Conservation (phyloP, 2,888 invertebrate species). For the Drosophila suboccidentalis region DNA sequence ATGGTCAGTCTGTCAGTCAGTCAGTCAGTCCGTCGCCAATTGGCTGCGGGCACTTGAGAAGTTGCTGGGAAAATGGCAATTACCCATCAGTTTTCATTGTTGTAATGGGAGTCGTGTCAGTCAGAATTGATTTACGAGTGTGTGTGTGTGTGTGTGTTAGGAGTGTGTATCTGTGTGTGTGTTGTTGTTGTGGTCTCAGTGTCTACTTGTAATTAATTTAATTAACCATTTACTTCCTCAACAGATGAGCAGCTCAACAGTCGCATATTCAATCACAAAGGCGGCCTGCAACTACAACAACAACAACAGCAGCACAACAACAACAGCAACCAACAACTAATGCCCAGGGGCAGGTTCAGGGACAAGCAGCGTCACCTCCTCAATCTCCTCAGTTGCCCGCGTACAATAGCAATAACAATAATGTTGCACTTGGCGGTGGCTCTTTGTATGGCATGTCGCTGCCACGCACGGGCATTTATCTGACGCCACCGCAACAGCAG, state of each 20-base stretch:
- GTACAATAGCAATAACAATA: conserved; percentile 54
- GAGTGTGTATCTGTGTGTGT: conserved; percentile 27
- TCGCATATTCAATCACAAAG: conserved; percentile 91
- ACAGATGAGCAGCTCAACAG: conserved; percentile 86
- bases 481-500: conserved; percentile 60
- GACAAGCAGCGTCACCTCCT: conserved; percentile 28
- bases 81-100: conserved; percentile 77
- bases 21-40: conserved; percentile 39
- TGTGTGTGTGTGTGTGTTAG: conserved; percentile 30
- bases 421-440: conserved; percentile 35
- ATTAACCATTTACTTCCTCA: conserved; percentile 65
- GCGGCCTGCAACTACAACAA: conserved; percentile 87
- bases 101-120: conserved; percentile 66
- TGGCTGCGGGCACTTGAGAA: conserved; percentile 53
- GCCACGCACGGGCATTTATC: conserved; percentile 80
- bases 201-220: conserved; percentile 73
- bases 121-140: conserved; percentile 74
- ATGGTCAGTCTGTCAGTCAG: conserved; percentile 31
- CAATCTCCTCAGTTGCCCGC: conserved; percentile 46
- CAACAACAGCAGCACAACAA: conserved; percentile 47
- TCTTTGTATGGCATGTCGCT: conserved; percentile 73
- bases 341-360: conserved; percentile 68
- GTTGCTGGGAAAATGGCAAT: conserved; percentile 78
- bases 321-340: conserved; percentile 40
- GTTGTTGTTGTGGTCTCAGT: conserved; percentile 43